Evolutionary conservation across 2,888 invertebrate genomes (phyloP).

Genomic region (Aelia acuminata): DNA sequence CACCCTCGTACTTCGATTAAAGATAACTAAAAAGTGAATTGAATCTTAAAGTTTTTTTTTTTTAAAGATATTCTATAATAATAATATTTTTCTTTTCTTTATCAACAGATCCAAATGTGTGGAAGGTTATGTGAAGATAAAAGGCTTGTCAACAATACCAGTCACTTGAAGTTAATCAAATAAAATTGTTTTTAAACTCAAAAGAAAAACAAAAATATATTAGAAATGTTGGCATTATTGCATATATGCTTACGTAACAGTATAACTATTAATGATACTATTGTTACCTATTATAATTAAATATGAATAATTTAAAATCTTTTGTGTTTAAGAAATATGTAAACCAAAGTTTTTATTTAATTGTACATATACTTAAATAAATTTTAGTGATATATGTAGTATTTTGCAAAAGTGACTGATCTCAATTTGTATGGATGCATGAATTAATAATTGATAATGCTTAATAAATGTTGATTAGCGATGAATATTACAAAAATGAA

Average conservation of each 20-base stretch:
- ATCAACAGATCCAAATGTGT: constrained; percentile 39
- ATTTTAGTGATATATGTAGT: neutral
- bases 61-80: neutral
- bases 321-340: neutral
- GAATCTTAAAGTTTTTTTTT: no score
- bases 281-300: neutral
- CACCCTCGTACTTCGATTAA: no score
- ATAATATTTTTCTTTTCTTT: neutral
- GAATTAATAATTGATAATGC: neutral
- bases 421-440: neutral
- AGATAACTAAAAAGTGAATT: no score
- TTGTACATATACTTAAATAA: neutral
- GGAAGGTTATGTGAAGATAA: constrained; percentile 46
- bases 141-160: neutral
- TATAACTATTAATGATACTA: neutral
- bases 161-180: neutral
- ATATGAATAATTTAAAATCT: neutral
- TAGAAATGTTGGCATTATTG: neutral
- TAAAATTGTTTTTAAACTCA: neutral
- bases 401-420: neutral
- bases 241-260: neutral
- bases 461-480: neutral
- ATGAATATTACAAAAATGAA: no score
- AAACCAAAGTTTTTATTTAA: constrained; percentile 12
- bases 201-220: neutral